Base-by-base conservation (phyloP, 2,113 vertebrate genomes). In the Aegithalos caudatus region DNA sequence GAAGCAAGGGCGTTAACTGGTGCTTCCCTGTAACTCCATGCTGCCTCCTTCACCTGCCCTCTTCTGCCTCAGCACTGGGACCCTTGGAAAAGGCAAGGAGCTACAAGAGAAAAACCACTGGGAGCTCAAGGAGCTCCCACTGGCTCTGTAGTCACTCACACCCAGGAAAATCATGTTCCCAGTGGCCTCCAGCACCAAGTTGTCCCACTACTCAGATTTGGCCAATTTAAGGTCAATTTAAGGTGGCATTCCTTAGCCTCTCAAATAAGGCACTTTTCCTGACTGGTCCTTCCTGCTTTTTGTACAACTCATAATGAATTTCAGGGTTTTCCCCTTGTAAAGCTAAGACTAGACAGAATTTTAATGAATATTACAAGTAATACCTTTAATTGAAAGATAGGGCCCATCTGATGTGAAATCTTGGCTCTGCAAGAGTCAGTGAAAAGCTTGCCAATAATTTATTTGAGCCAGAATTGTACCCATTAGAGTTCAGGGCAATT, bases 311-410 rank as follows among this genome's bases (percentile, higher is more conserved):
- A 21, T 81, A 64, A 91, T 84, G 60, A 86, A 87, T 92, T 89
- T 92, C 83, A 92, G 81, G 18, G 25, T 91, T 92, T 92, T 11
- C 28, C 54, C 25, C 66, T 72, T 81, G 50, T n/a, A 80, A 77
- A 85, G 45, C 53, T 70, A 79, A 54, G 73, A 94, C 80, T 90
- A 91, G 86, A 92, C 45, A 72, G 78, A 62, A 81, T 91, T 95
- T 91, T 95, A 94, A 92, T 94, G 51, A 67, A 42, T 86, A 92
- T 88, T 88, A 73, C 71, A 53, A 81, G 73, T 81, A 92, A 92
- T 90, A 80, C 48, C 57, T 92, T 85, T 89, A 82, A 90, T 72
- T 94, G 91, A 95, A 96, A 95, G 45, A 94, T 54, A 85, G 81
- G 8, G 27, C 87, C 53, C 4, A 1, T 91, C 78, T 92, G 81